Evolutionary conservation across 2,797 vertebrate genomes (phyloP).

Genomic region (Takifugu rubripes): DNA sequence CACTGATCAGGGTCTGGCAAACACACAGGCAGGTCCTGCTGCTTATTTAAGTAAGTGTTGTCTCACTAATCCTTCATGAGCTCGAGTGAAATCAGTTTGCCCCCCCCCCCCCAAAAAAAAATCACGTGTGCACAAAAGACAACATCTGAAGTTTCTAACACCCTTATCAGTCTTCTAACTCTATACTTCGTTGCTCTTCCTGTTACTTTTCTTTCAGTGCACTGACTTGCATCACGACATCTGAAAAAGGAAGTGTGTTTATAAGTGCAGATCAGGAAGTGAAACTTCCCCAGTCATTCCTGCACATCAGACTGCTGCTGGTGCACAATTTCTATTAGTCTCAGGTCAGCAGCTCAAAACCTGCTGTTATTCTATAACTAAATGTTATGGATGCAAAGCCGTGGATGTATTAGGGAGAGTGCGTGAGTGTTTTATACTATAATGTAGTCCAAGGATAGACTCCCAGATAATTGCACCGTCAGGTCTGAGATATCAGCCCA

Average conservation of each 20-base stretch:
- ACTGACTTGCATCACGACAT: not conserved
- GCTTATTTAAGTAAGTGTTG: no score
- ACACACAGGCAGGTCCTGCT: not conserved
- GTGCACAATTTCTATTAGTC: not conserved
- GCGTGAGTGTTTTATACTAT: not conserved
- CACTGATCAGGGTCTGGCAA: not conserved
- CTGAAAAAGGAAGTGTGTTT: slow-evolving; percentile 1
- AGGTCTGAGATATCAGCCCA: slow-evolving; percentile 34
- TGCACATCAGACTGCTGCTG: not conserved
- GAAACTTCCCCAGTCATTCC: slow-evolving; percentile 4
- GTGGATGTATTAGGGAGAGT: not conserved
- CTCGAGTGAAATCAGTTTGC: no score
- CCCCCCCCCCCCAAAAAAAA: no score
- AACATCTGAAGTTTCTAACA: no score
- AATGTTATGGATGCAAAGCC: not conserved
- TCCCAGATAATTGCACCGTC: slow-evolving; percentile 39
- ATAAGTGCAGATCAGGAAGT: slow-evolving; percentile 13
- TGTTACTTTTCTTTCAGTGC: no score
- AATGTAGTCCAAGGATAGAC: not conserved
- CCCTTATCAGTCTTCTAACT: no score
- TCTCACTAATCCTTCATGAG: no score
- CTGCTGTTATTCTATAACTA: not conserved
- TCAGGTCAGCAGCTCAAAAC: not conserved
- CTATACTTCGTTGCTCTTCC: no score
- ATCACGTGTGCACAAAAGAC: no score